Percentiles rank a stretch among this genome's conserved stretches.
Conservation (phyloP, 1,140 invertebrate genomes). For the Drosophila micromelanica region DNA sequence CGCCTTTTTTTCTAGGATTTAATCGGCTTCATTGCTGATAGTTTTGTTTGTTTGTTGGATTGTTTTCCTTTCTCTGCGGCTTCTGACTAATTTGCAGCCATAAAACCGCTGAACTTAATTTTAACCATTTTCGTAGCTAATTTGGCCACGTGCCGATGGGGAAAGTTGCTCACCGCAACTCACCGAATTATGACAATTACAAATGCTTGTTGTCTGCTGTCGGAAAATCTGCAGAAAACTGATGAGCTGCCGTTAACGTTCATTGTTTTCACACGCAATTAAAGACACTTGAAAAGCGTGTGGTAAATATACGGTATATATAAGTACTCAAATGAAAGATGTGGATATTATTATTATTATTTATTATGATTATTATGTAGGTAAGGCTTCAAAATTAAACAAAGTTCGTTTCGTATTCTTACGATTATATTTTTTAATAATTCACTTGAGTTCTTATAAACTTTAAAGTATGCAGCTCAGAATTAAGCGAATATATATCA, state of each 20-base stretch:
- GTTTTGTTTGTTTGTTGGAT: constrained; percentile 14
- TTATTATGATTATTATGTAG: no score
- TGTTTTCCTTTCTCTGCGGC: constrained; percentile 35
- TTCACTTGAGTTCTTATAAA: no score
- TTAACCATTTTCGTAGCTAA: constrained; percentile 28
- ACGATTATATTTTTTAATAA: no score
- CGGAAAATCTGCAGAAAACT: constrained; percentile 13
- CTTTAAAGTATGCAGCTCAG: no score
- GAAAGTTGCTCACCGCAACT: constrained; percentile 11
- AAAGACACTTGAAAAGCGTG: not conserved
- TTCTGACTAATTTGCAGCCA: constrained; percentile 56
- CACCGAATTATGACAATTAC: constrained; percentile 46
- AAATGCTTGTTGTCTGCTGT: constrained; percentile 40
- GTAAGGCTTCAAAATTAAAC: no score
- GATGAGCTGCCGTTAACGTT: constrained; percentile 21
- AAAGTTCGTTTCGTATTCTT: no score
- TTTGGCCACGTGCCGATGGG: constrained; percentile 32
- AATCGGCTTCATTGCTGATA: constrained; percentile 20
- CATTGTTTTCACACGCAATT: constrained; percentile 1
- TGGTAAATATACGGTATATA: not conserved
- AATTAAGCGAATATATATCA: no score
- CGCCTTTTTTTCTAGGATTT: constrained; percentile 47
- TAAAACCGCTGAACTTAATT: constrained; percentile 48
- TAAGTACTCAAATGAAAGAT: no score
- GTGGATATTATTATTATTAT: no score